Conservation (phyloP, 2,888 invertebrate genomes). For the Aporophyla lueneburgensis region DNA sequence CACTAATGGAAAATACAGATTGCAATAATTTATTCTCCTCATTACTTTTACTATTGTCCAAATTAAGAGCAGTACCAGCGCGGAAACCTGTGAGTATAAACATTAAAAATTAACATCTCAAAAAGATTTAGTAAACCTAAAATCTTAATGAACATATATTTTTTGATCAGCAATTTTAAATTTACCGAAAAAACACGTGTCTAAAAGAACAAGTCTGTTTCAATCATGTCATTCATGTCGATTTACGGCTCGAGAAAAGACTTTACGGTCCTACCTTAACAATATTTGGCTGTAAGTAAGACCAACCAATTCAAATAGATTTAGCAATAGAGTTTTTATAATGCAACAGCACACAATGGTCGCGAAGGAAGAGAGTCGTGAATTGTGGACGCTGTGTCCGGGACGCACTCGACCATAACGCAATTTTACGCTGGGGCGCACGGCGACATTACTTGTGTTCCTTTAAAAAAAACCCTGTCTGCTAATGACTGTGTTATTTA, state of each 20-base stretch:
- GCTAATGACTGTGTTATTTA: slow-evolving; percentile 66
- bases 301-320: slow-evolving; percentile 60
- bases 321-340: slow-evolving; percentile 72
- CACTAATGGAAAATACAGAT: slow-evolving; percentile 14
- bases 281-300: slow-evolving; percentile 54
- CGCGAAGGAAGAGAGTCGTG: slow-evolving; percentile 78
- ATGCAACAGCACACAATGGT: slow-evolving; percentile 79
- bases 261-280: slow-evolving; percentile 30
- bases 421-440: slow-evolving; percentile 83
- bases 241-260: background rate
- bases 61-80: background rate
- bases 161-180: background rate
- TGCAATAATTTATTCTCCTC: background rate
- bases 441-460: slow-evolving; percentile 77
- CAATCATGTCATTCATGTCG: background rate
- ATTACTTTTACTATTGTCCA: slow-evolving; percentile 8
- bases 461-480: slow-evolving; percentile 65
- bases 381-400: slow-evolving; percentile 74
- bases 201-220: background rate
- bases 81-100: slow-evolving; percentile 7
- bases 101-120: background rate
- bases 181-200: background rate
- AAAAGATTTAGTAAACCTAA: background rate
- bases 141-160: background rate
- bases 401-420: slow-evolving; percentile 78